Base-by-base conservation (phyloP, 2,113 vertebrate genomes). In the Vulpes vulpes region DNA sequence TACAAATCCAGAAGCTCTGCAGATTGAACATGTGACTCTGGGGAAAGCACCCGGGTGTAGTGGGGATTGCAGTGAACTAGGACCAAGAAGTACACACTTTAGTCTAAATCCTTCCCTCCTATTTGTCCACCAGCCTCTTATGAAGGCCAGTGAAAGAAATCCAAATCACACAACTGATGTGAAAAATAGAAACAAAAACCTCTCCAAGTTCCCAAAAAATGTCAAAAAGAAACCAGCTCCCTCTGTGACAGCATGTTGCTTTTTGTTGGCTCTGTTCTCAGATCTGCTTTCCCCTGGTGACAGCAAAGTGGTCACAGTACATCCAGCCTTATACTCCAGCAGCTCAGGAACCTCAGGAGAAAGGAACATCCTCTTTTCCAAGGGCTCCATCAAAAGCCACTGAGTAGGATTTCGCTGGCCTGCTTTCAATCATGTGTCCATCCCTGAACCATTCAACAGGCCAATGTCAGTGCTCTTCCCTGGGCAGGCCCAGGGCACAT, bases 181-280 rank as follows among this genome's bases (percentile, higher is more conserved):
- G 87, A 95, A 53, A 81, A 94, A n/a, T 20, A 80, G 20, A 96
- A 82, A 80, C 16, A 43, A 88, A 91, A 91, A 12, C 15, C 14
- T 93, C 82, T 51, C 60, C 27, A 69, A 15, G 43, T 23, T 27
- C 32, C 38, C n/a, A 51, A 92, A 92, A 79, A 64, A 85, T 17
- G 10, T 92, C 25, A 55, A 30, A 32, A 69, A 91, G 64, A 74
- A 51, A 86, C 38, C 20, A 15, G 38, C n/a, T 86, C 38, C 83
- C 38, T 91, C 71, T 17, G 15, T 19, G 53, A 64, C 15, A 62
- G 3, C 51, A 55, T 20, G 8, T 15, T 49, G 9, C 43, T 76
- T 57, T 71, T 25, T 25, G 32, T 65, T 27, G 27, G 35, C 84
- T 92, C 27, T 64, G 1, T 64, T 69, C 35, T 85, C 74, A 69